phyloP scores from a whole-genome alignment of 1,140 invertebrate genomes.

The Brachionus calyciflorus region DNA sequence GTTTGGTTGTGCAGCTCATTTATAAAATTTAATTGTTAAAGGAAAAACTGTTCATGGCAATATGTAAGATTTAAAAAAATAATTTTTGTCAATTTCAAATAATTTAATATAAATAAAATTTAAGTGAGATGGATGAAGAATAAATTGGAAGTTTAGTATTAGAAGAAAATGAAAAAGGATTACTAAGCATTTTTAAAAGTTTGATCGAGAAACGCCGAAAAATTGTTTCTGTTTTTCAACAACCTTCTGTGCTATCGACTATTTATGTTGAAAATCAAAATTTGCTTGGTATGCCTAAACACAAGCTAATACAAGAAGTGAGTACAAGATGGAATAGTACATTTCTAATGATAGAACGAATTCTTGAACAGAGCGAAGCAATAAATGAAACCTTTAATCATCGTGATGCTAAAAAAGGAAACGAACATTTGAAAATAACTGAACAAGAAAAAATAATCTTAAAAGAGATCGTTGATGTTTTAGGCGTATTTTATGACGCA shows the following conservation, averaged over 20 bases:
- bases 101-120: no score
- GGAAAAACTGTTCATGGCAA: no score
- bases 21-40: conserved; percentile 16
- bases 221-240: neutral
- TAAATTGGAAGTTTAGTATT: neutral
- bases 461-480: conserved; percentile 1
- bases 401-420: conserved; percentile 1
- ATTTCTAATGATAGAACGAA: conserved; percentile 9
- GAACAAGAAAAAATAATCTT: neutral
- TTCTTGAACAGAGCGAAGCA: neutral
- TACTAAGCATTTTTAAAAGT: neutral
- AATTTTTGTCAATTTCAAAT: no score
- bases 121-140: neutral
- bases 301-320: neutral
- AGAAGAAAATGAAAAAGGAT: neutral
- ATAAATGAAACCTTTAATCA: neutral
- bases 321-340: neutral
- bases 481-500: neutral
- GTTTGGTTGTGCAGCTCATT: conserved; percentile 11
- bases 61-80: no score
- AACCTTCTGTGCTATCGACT: neutral
- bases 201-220: neutral
- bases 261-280: neutral
- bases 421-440: conserved; percentile 2
- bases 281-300: neutral